Base-by-base conservation (phyloP, 2,113 vertebrate species). In the Xenopus laevis region DNA sequence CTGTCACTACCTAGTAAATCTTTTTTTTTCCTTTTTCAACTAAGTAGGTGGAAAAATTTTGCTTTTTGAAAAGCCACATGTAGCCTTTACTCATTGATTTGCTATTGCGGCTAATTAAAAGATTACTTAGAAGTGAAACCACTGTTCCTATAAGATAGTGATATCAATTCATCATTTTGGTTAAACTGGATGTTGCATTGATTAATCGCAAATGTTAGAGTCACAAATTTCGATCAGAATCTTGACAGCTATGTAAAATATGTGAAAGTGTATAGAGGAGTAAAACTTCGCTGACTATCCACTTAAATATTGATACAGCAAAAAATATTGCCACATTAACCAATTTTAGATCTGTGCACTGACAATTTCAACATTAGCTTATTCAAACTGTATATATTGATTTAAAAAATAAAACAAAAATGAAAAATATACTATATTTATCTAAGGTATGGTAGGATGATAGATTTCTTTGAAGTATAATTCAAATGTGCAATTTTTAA, bases 61-160 rank as follows among this genome's bases (percentile, higher is more conserved):
- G 71, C 78, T 73, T 81, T 71, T 60, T 52, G 65, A 80, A 83
- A 80, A 77, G 71, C 30, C 21, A 46, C 21, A 78, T 79, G 77
- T 15, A 80, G 18, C 1, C 68, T 64, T 73, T 70, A 58, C 73
- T 77, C 71, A 79, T 83, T 81, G 86, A 80, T 78, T 83, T 79
- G 58, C 46, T 79, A 27, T 72, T 80, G 76, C 82, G 77, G 79
- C 86, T 87, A 79, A 80, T 80, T 83, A 85, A 83, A 79, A 80
- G 30, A 21, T 72, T 81, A 67, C 79, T 78, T 79, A 71, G 77
- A 82, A 78, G 44, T 47, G 77, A 57, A 84, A 30, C 4, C 82
- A 83, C 78, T 72, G 80, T 65, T 80, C 82, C 65, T 16, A 77
- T 74, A 78, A 87, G 84, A 79, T 83, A 79, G 81, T 63, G 75